Percentiles rank a stretch among this genome's conserved stretches.
These are phyloP conservation scores for Sternarchorhynchus goeldii DNA, from an alignment of 2,797 vertebrate species.

Conservation along the genomic window DNA sequence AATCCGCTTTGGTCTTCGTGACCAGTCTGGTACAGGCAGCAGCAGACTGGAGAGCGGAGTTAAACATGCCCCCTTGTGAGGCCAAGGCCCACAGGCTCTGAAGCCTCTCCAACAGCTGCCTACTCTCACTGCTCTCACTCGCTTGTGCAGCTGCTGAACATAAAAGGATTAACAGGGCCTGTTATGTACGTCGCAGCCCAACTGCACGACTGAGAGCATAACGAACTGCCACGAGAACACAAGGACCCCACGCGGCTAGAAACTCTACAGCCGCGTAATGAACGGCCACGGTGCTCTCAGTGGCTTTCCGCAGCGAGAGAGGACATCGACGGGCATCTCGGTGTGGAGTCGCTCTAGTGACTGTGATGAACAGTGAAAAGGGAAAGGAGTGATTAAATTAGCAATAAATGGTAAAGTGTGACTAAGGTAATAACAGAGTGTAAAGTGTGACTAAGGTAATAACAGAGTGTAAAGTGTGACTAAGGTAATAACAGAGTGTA, in stretches of 20 bases:
- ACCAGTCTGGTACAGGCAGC: not conserved
- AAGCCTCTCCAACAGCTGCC: constrained; percentile 40
- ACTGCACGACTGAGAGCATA: constrained; percentile 30
- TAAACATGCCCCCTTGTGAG: constrained; percentile 10
- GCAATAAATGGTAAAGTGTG: not conserved
- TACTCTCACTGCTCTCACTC: constrained; percentile 29
- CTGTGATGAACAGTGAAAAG: not conserved
- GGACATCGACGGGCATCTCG: not conserved
- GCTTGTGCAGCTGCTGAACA: constrained; percentile 25
- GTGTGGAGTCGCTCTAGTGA: not conserved
- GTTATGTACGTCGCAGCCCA: constrained; percentile 42
- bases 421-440: too few species aligned
- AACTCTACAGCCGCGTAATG: constrained; percentile 10
- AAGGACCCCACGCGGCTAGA: constrained; percentile 1
- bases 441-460: too few species aligned
- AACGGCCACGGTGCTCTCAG: not conserved
- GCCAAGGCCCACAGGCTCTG: constrained; percentile 9
- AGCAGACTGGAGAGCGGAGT: not conserved
- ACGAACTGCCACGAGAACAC: constrained; percentile 29
- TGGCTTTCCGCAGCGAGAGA: not conserved
- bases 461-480: too few species aligned
- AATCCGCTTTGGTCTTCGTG: not conserved
- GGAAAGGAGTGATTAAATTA: not conserved
- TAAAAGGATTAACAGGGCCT: constrained; percentile 29
- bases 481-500: too few species aligned